Evolutionary conservation across 2,888 invertebrate species (phyloP), one percentile per base, ranked within the genome.

Genomic region (Orchesella flavescens): DNA sequence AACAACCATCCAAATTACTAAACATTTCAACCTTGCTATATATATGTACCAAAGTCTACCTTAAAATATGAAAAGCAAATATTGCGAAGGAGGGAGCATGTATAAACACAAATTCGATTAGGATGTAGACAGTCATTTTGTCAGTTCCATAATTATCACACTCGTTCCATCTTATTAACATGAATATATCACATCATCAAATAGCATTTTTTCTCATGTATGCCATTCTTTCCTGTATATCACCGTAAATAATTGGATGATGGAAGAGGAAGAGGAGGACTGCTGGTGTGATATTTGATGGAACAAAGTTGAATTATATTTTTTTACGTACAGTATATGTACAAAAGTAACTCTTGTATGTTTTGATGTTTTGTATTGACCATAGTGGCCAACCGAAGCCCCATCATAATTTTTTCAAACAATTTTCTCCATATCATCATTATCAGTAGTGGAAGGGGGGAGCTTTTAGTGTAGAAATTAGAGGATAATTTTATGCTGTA

Each of bases 351-450:
- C n/a, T n/a, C n/a, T n/a, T 34, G 46, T n/a, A 24, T 34, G 2
- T 1, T n/a, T n/a, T n/a, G n/a, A n/a, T n/a, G n/a, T n/a, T n/a
- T n/a, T 7, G 13, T 34, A n/a, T 3, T 17, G 17, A 53, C 17
- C 66, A 66, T 44, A 15, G 46, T 66, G 46, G 21, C 7, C 19
- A 43, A 63, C n/a, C 43, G 24, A 21, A 34, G 34, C 34, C 43
- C 23, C 34, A 63, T n/a, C 13, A 34, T 5, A 23, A 2, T 7
- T 15, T 63, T 34, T 17, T 63, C 24, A 23, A 63, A 34, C 63
- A 49, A 12, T 49, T 49, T 49, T 66, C 44, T 66, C 43, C 17
- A 44, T 66, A 17, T n/a, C 17, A 66, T 66, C 49, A 49, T 49
- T 49, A 49, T 49, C 49, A 49, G 10, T 12, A 66, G 19, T 46